Evolutionary conservation across 1,140 invertebrate species (phyloP), one percentile per base, ranked within the genome.

Genomic region (Drosophila tani): DNA sequence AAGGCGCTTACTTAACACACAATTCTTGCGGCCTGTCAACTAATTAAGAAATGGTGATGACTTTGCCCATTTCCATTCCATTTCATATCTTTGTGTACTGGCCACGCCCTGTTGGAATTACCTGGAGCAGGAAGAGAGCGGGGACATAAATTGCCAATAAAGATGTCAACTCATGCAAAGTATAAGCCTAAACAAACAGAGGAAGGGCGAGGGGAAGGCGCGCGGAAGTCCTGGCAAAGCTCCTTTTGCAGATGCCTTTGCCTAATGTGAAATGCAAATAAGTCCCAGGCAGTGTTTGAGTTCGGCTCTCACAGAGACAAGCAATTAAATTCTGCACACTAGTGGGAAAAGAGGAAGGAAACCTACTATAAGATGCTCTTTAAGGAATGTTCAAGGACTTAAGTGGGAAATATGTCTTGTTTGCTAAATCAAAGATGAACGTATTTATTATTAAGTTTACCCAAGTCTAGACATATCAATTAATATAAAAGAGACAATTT

Each of bases 11-110:
- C 57, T 76, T 47, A 66, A 59, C 75, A 56, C 53, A 47, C 24
- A 47, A 21, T 53, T 68, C 43, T 43, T 43, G 64, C 40, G 43
- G 59, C 76, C 43, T 83, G 81, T 53, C 65, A 88, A 62, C 68
- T 88, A 87, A 87, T 87, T 87, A 88, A 88, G 82, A 83, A 70
- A 80, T 78, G 63, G 21, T 63, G 83, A 67, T 80, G 76, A 55
- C 57, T 59, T 66, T n/a, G 64, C 17, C 49, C 45, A 67, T 40
- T 46, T 66, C 46, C 46, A 46, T 46, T 38, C 11, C 38, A 46
- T 46, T 71, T 11, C 32, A 32, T 32, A 5, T 76, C 68, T 62
- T 68, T 80, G 71, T 63, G 79, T 38, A 64, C 47, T 47, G 62
- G 41, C 71, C 32, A 69, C 83, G 60, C 62, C 57, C 49, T 29